Conservation (phyloP, 2,888 invertebrate species). For the Byasa hedistus region DNA sequence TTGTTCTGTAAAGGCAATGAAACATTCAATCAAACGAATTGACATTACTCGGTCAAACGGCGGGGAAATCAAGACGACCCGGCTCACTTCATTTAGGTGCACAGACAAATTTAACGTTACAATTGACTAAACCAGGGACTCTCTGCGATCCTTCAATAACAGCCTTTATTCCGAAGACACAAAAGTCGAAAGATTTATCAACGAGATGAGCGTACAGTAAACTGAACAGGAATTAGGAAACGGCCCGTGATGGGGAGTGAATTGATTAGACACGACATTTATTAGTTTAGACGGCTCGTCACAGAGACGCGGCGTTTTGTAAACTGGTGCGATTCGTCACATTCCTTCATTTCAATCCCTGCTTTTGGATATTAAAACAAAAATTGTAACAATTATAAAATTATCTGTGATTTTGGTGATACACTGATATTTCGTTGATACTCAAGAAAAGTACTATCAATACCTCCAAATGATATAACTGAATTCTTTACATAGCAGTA, state of each 20-base stretch:
- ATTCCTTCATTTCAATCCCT: background rate
- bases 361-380: too few relatives aligned
- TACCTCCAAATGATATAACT: too few relatives aligned
- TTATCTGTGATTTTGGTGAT: too few relatives aligned
- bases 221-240: slow-evolving; percentile 24
- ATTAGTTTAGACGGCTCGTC: slow-evolving; percentile 27
- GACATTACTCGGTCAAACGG: slow-evolving; percentile 29
- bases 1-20: slow-evolving; percentile 10
- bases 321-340: background rate
- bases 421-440: too few relatives aligned
- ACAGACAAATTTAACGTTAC: background rate
- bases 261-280: slow-evolving; percentile 55
- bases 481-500: too few relatives aligned
- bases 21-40: slow-evolving; percentile 30
- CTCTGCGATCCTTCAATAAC: background rate
- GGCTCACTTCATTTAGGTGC: slow-evolving; percentile 29
- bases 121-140: background rate
- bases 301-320: slow-evolving; percentile 11
- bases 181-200: background rate
- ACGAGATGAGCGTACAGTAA: background rate
- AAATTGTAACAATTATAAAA: too few relatives aligned
- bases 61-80: slow-evolving; percentile 32
- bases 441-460: too few relatives aligned
- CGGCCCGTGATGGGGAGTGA: slow-evolving; percentile 50
- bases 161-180: background rate